Evolutionary conservation across 2,888 invertebrate species (phyloP).

Genomic region (Archips crataeganus): DNA sequence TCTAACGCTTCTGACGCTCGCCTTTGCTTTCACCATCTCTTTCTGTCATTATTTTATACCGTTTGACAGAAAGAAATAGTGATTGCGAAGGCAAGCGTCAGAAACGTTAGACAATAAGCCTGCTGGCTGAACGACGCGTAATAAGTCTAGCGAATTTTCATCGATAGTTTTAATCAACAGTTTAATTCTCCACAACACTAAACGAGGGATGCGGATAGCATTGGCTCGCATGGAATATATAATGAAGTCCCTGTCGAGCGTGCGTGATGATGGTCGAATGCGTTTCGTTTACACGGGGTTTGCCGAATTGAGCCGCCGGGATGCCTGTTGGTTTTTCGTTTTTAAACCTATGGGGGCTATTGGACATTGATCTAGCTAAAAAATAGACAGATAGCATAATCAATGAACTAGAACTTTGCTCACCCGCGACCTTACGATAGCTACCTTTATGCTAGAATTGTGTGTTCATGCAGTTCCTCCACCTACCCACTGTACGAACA

Average conservation of each 20-base stretch:
- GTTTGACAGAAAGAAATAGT: too few species aligned
- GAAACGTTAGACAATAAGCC: too few species aligned
- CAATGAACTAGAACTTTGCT: too few species aligned
- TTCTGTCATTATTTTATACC: too few species aligned
- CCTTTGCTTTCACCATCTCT: too few species aligned
- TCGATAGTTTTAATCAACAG: not conserved
- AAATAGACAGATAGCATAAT: not conserved
- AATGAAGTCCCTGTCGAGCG: conserved; percentile 31
- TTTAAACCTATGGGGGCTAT: not conserved
- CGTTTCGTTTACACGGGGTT: conserved; percentile 34
- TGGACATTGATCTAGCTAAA: not conserved
- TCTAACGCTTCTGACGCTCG: too few species aligned
- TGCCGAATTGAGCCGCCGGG: conserved; percentile 20
- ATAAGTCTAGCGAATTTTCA: not conserved
- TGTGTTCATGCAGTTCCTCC: too few species aligned
- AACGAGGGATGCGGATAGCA: conserved; percentile 30
- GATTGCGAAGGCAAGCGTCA: too few species aligned
- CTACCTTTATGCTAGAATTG: too few species aligned
- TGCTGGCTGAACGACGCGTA: too few species aligned
- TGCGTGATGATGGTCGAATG: conserved; percentile 38
- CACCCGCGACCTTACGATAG: too few species aligned
- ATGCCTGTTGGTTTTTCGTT: conserved; percentile 5
- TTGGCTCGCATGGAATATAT: conserved; percentile 40
- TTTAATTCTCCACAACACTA: not conserved
- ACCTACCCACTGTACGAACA: too few species aligned